Base-by-base conservation (phyloP, 2,888 invertebrate species). In the Thera britannica region DNA sequence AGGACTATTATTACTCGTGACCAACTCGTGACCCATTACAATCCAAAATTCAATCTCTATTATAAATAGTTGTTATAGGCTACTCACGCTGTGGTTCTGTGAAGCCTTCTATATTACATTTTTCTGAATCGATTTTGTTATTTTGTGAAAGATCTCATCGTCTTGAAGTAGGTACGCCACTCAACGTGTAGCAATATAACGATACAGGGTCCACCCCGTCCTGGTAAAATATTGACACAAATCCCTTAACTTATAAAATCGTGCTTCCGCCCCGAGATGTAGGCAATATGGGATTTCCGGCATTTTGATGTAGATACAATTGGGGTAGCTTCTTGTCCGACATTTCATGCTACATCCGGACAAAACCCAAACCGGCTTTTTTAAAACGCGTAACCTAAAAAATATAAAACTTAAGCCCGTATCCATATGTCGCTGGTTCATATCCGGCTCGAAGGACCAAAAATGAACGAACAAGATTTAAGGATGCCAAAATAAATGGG, bases 171-270 rank as follows among this genome's bases (percentile, higher is more conserved):
- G 63, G 60, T 54, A 48, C 23, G 54, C 54, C 58, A 66, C 71
- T 67, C 74, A 79, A 76, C 82, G 81, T 78, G 82, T 83, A 80
- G 76, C 79, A 74, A 73, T 72, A 73, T 69, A 73, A 63, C 65
- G 67, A 67, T 71, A 76, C 69, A 74, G 77, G 78, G 77, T 76
- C 74, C 65, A 77, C 79, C 79, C 87, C 83, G 85, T 92, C 93
- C 93, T 93, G 92, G 88, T 93, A 91, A 91, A 93, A 93, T 93
- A 93, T 93, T 93, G 91, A 93, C 93, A 92, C 88, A 92, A 92
- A 93, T 92, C 93, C 93, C 93, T 92, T 92, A 92, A 93, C 91
- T 93, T 93, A 93, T 93, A 93, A 93, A 93, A 93, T 92, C 87
- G 89, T 90, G 85, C 90, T 90, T 88, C 88, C 90, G 88, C 87